Base-by-base conservation (phyloP, 2,113 vertebrate species). In the Lagopus muta region DNA sequence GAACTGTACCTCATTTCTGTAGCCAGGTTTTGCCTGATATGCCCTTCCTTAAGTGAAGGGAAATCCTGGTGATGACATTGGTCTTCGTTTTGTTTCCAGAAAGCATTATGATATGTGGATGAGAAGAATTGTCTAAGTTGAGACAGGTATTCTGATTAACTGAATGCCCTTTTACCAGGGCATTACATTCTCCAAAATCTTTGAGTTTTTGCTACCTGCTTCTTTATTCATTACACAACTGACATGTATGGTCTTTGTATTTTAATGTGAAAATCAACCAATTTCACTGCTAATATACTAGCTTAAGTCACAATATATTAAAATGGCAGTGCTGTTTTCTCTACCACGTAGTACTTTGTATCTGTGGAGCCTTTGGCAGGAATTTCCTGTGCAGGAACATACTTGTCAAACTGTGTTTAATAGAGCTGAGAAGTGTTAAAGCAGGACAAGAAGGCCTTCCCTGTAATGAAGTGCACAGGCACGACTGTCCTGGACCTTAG, bases 321-420 rank as follows among this genome's bases (percentile, higher is more conserved):
- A 71, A 81, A 57, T 91, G 57, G 47, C 62, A 70, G 52, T 69
- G 52, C 69, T 90, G 57, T 28, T 91, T 47, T 32, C 32, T 54
- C 21, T 84, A 65, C 48, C 43, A n/a, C 72, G 20, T 43, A 66
- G 43, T 65, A n/a, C 32, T 89, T 81, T 90, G 76, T 65, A 40
- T 74, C 84, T 60, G 1, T 60, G 48, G 82, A 81, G 76, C 78
- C 67, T 91, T 91, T 88, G 82, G 85, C 82, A 91, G 45, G 67
- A 43, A 82, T 91, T 55, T 93, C 67, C 75, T 86, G 52, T 67
- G 73, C 34, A 16, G 58, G 65, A 27, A 77, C 75, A 91, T 83
- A 90, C 86, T 95, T 80, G 72, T 89, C 89, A 50, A 70, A 52
- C 60, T 42, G 55, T 89, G 47, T 95, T 92, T 89, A 86, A 85